Conservation (phyloP, 2,888 invertebrate genomes). For the Seira ritae region DNA sequence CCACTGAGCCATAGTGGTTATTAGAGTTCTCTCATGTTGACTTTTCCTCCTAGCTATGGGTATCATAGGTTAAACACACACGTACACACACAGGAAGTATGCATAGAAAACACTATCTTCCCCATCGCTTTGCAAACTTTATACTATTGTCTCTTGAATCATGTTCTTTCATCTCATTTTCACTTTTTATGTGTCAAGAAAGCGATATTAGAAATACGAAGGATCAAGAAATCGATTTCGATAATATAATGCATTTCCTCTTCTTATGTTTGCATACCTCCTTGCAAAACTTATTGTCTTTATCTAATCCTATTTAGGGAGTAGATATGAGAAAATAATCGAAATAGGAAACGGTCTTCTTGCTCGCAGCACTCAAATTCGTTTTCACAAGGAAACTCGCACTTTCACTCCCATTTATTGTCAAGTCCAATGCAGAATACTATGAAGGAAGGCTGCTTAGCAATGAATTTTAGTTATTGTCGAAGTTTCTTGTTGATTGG, state of each 20-base stretch:
- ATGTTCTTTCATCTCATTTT: constrained; percentile 12
- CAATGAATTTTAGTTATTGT: neutral
- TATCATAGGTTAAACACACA: constrained; percentile 13
- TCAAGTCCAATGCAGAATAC: neutral
- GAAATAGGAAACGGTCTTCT: neutral
- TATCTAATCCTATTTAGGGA: neutral
- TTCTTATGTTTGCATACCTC: neutral
- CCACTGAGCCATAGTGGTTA: constrained; percentile 12
- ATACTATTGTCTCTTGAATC: neutral
- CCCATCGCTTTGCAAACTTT: neutral
- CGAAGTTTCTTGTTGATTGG: no score
- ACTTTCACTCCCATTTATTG: neutral
- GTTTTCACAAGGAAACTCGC: neutral
- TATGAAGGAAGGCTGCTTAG: no score
- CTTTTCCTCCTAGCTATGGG: constrained; percentile 52
- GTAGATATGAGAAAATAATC: neutral
- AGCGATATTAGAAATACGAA: neutral
- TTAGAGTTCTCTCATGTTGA: constrained; percentile 46
- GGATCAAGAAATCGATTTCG: neutral
- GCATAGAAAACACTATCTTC: neutral
- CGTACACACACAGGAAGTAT: neutral
- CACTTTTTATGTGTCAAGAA: neutral
- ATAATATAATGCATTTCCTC: constrained; percentile 1
- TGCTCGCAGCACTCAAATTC: neutral
- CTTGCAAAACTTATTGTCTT: neutral